Base-by-base conservation (phyloP, 2,888 invertebrate species). In the Caenorhabditis imperialis region DNA sequence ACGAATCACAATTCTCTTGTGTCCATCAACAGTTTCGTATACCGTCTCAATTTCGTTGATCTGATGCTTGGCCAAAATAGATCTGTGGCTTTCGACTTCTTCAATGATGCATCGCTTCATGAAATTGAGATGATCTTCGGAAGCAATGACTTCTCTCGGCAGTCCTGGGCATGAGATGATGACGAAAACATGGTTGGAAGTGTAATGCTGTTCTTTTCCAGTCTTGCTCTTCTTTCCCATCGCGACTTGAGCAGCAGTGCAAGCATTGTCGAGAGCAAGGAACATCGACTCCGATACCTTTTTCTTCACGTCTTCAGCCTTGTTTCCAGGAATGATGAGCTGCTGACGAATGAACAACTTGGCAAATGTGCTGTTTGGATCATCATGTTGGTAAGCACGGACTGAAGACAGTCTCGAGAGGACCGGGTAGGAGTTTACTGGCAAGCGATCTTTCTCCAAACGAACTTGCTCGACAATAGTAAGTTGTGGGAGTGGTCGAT, bases 381-480 rank as follows among this genome's bases (percentile, higher is more conserved):
- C 81, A 47, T 79, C 76, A 25, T 63, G 70, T 53, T 79, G 80
- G 37, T 77, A 83, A 40, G 80, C 77, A 42, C 78, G 76, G 4
- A 81, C 72, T 10, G 73, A 75, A 5, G 77, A 77, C 12, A 83
- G 72, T 38, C 79, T 67, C 8, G 79, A 76, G 8, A 78, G 75
- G 30, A 80, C 79, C 23, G 77, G 75, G 12, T 73, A 60, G 16
- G 76, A 77, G 47, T 73, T 75, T 4, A 54, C 50, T n/a, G 82
- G 79, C 14, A 84, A 74, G 44, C 86, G 79, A 77, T 83, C 82
- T 55, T 85, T 71, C 65, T 86, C 85, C 18, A 87, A 74, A 20
- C 85, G 81, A 20, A 75, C 69, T 63, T 69, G 69, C 40, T 75
- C 74, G 22, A 75, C 62, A 44, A 75, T 65, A 12, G 69, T 70